These are phyloP conservation scores for Trachelus troglodyta DNA, from an alignment of 2,888 invertebrate genomes.

Conservation along the genomic window DNA sequence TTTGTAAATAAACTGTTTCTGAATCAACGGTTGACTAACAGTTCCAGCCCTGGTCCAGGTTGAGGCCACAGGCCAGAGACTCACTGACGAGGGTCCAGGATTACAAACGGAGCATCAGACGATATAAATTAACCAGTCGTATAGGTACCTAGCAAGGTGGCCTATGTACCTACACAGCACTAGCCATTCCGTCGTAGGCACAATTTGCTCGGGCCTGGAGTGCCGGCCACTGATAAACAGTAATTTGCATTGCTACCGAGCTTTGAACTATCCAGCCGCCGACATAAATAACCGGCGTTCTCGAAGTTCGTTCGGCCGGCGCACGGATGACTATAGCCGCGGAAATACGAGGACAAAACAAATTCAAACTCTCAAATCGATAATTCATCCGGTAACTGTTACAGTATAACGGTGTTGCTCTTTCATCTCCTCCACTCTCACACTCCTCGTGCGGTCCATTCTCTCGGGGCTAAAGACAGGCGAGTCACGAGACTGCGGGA, in stretches of 20 bases:
- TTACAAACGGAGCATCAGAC: conserved; percentile 46
- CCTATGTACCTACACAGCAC: conserved; percentile 25
- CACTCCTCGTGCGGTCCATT: background rate
- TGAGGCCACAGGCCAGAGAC: conserved; percentile 18
- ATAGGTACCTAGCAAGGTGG: conserved; percentile 9
- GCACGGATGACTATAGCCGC: background rate
- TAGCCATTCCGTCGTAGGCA: conserved; percentile 40
- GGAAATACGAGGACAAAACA: background rate
- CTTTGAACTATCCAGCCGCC: conserved; percentile 35
- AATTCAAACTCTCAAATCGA: background rate
- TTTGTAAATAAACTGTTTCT: conserved; percentile 47
- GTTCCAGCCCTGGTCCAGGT: conserved; percentile 18
- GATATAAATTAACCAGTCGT: conserved; percentile 17
- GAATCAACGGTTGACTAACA: conserved; percentile 35
- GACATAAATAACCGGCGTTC: conserved; percentile 35
- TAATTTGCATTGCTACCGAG: conserved; percentile 45
- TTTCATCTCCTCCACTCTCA: background rate
- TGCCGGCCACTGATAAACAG: conserved; percentile 44
- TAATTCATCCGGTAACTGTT: background rate
- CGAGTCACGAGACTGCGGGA: background rate
- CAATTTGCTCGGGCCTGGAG: conserved; percentile 33
- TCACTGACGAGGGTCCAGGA: conserved; percentile 44
- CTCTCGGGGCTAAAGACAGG: background rate
- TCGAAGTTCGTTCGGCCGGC: background rate
- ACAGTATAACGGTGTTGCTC: background rate